phyloP scores from a whole-genome alignment of 2,888 invertebrate species.

The Pandemis cinnamomeana region DNA sequence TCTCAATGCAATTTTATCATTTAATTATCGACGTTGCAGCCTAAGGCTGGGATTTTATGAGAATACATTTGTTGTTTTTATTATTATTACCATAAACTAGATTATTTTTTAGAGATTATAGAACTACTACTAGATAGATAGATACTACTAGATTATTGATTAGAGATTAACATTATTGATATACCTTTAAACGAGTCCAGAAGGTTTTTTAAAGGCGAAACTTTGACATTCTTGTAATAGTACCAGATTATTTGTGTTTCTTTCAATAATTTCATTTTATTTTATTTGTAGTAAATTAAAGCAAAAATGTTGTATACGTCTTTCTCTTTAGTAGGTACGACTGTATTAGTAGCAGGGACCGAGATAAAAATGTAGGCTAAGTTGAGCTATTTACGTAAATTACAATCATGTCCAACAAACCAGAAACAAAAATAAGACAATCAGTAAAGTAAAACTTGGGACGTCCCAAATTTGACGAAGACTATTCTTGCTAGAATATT shows the following conservation, averaged over 20 bases:
- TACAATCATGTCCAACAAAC: constrained; percentile 21
- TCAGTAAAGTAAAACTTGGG: constrained; percentile 54
- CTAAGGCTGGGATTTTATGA: not conserved
- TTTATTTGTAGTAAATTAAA: not conserved
- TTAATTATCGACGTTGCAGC: not conserved
- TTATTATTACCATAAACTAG: no score
- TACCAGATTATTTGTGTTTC: not conserved
- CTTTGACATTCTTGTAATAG: no score
- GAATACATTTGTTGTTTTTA: no score
- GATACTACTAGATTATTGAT: no score
- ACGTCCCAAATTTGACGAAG: constrained; percentile 63
- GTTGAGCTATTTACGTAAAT: constrained; percentile 27
- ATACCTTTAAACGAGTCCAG: no score
- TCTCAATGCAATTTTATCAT: not conserved
- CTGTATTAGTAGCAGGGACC: not conserved
- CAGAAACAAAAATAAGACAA: constrained; percentile 37
- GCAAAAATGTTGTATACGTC: not conserved
- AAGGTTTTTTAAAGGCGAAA: no score
- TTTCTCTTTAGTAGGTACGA: not conserved
- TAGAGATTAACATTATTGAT: no score
- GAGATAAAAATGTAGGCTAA: constrained; percentile 8
- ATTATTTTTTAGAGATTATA: no score
- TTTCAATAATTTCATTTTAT: not conserved
- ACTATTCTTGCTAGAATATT: constrained; percentile 74
- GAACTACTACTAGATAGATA: no score